phyloP scores from a whole-genome alignment of 2,797 vertebrate species.

The Pseudotriccus pelzelni region DNA sequence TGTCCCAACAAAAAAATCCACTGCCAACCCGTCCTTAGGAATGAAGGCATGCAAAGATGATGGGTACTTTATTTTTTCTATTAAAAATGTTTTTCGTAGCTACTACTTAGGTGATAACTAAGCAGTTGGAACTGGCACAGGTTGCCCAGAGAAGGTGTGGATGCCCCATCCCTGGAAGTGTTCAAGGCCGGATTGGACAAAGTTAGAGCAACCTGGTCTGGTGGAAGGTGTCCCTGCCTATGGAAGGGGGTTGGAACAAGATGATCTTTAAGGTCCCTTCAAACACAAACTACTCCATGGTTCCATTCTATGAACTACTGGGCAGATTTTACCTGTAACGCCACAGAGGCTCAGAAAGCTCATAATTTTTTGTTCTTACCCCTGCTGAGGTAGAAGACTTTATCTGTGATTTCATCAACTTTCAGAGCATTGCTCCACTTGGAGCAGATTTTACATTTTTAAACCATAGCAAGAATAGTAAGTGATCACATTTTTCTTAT shows the following conservation, averaged over 20 bases:
- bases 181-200: fast-evolving
- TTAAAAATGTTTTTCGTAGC: not conserved
- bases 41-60: not conserved
- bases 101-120: not conserved
- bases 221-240: not conserved
- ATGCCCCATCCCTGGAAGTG: not conserved
- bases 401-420: not conserved
- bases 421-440: not conserved
- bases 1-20: not conserved
- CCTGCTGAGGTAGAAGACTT: not conserved
- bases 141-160: not conserved
- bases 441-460: not conserved
- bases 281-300: not conserved
- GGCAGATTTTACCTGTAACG: not conserved
- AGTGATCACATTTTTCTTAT: not conserved
- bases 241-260: not conserved
- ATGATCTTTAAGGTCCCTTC: not conserved
- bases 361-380: not conserved
- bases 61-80: not conserved
- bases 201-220: fast-evolving
- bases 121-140: not conserved
- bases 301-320: not conserved
- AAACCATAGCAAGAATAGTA: not conserved
- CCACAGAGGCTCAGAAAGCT: not conserved
- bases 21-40: not conserved